Evolutionary conservation across 2,888 invertebrate species (phyloP), one percentile per base, ranked within the genome.

Genomic region (Epicampocera succincta): DNA sequence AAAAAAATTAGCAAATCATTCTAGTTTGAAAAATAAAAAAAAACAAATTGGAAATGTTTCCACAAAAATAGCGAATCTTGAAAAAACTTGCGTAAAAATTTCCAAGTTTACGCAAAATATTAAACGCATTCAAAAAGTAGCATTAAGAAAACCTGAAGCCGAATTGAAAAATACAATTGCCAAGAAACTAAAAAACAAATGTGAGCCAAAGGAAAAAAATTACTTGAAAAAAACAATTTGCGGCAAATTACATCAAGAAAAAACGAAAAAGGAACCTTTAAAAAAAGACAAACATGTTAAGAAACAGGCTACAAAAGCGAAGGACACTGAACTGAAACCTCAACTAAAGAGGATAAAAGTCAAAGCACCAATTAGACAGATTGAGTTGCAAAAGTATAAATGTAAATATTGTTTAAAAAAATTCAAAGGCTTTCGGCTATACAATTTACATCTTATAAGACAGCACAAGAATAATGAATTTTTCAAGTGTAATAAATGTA

Each of bases 371-470:
- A 65, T 85, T n/a, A 60, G 71, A 40, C 80, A 84, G 42, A 82
- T 85, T 38, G 77, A 83, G 8, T 44, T 84, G 46, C 85, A 83
- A 58, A 83, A 74, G 52, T 85, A 83, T 60, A 73, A 72, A 19
- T 85, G 85, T 40, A 84, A 72, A 29, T 79, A 81, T 33, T 85
- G 85, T 33, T 29, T 40, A 25, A 44, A 76, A 54, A 68, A 52
- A 44, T 71, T 84, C 12, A 84, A 85, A 78, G 85, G 85, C 21
- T 85, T 85, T 61, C 75, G 69, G 54, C 11, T 68, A 9, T 74
- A 77, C 8, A 85, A 85, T 56, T 54, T 82, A 42, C 85, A 85
- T 68, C 44, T 80, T 29, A 15, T 84, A 15, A 21, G 54, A 19
- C 46, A 69, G 33, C 85, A 85, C 44, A 25, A 29, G 21, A 13